Percentiles rank a stretch among this genome's conserved stretches.
Evolutionary conservation across 2,113 vertebrate genomes (phyloP).

Genomic region (Caranx ignobilis): DNA sequence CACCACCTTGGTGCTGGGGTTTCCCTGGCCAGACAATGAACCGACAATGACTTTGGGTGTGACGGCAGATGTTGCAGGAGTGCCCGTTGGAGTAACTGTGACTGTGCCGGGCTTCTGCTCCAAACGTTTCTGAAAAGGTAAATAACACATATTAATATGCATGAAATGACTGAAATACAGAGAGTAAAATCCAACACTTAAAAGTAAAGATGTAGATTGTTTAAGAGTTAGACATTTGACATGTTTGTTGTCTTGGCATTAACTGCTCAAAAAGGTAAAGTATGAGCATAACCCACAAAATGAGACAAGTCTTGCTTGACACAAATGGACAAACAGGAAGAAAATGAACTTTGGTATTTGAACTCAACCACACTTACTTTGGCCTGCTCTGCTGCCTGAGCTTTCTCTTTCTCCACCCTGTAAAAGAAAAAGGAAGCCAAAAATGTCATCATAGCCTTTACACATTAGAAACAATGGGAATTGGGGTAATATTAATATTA

Average conservation of each 20-base stretch:
- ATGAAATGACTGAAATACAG: not conserved
- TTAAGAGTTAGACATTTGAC: not conserved
- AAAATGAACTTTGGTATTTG: not conserved
- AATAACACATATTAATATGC: not conserved
- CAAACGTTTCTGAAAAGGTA: slow-evolving; percentile 90
- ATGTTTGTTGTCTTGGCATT: not conserved
- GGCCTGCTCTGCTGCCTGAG: slow-evolving; percentile 94
- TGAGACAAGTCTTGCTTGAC: not conserved
- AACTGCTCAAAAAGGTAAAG: not conserved
- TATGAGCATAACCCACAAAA: not conserved
- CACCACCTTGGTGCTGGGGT: slow-evolving; percentile 93
- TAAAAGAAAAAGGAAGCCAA: not conserved
- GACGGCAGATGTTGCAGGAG: slow-evolving; percentile 81
- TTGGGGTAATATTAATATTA: not conserved
- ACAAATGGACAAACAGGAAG: not conserved
- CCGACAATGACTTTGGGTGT: slow-evolving; percentile 87
- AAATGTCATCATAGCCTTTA: not conserved
- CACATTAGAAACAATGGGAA: not conserved
- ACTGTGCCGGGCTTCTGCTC: slow-evolving; percentile 90
- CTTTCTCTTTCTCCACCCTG: slow-evolving; percentile 99
- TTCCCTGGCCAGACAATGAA: slow-evolving; percentile 86
- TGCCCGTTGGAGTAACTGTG: slow-evolving; percentile 83
- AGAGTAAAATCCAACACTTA: not conserved
- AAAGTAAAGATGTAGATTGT: not conserved
- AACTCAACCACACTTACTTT: slow-evolving; percentile 86